phyloP scores from a whole-genome alignment of 2,113 vertebrate species.

The Catharus fuscescens region DNA sequence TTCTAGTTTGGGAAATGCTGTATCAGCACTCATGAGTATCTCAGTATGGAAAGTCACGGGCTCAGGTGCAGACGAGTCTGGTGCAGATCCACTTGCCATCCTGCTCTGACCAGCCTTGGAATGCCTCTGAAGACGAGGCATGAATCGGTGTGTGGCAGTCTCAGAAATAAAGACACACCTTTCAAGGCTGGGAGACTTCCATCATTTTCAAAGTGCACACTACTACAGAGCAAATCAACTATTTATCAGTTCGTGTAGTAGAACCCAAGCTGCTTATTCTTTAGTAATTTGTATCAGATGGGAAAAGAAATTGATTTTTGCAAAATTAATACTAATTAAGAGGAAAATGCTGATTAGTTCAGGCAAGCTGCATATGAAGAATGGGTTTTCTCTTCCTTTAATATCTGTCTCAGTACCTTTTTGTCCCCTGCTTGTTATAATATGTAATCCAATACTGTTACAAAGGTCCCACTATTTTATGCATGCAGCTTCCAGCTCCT shows the following conservation, averaged over 20 bases:
- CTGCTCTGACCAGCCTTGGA: not conserved
- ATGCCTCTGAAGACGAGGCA: not conserved
- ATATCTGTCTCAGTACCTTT: not conserved
- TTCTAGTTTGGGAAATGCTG: not conserved
- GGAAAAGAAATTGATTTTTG: not conserved
- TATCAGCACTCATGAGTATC: not conserved
- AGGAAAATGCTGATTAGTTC: not conserved
- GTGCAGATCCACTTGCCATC: not conserved
- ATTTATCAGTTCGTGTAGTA: not conserved
- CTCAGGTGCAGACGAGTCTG: not conserved
- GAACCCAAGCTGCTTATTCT: not conserved
- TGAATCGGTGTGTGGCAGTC: not conserved
- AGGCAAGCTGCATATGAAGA: not conserved
- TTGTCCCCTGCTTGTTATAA: not conserved
- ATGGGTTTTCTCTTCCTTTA: not conserved
- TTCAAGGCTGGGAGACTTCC: not conserved
- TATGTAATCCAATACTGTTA: not conserved
- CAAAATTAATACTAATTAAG: not conserved
- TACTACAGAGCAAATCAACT: not conserved
- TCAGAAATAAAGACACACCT: not conserved
- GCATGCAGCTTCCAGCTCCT: not conserved
- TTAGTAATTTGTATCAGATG: not conserved
- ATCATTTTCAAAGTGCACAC: not conserved
- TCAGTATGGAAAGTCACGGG: accelerated
- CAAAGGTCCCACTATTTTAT: not conserved